Base-by-base conservation (phyloP, 2,888 invertebrate species). In the Plagodis dolabraria region DNA sequence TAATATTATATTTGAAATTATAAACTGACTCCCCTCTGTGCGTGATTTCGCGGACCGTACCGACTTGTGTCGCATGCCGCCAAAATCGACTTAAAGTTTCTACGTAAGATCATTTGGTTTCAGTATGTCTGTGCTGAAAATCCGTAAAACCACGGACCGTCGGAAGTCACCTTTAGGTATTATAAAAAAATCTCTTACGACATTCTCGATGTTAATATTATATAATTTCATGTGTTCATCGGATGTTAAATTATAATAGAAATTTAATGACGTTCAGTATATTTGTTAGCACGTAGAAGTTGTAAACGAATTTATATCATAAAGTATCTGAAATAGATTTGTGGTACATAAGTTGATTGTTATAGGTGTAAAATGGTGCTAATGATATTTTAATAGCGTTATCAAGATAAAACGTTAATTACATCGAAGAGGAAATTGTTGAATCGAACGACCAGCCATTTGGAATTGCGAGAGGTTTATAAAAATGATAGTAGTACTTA, bases 271-370 rank as follows among this genome's bases (percentile, higher is more conserved):
- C 75, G 75, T 80, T 76, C 70, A 71, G 72, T 77, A 73, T 66
- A 76, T 77, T 69, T 65, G 69, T 65, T 72, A 77, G 74, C 69
- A 72, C 68, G 64, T 80, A 83, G 79, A 72, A 71, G 76, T 74
- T 70, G 77, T 79, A 82, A 84, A 79, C 86, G 88, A 89, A 88
- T 87, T 88, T 87, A 89, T 80, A 82, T 79, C 75, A 75, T 6
- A 77, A 57, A 51, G 47, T 59, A 51, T 47, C 10, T 22, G 51
- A 51, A 44, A 43, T 54, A 51, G 48, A 53, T 53, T 53, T 45
- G 49, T 38, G 44, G 48, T 52, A 52, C 43, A 44, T 48, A 59
- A 55, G 49, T 70, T 65, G 64, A 65, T 69, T 68, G 62, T 69
- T 68, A 71, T 66, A 58, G 74, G 67, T 75, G 69, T 77, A 78